Conservation (phyloP, 2,113 vertebrate genomes). For the Terrapene triunguis region DNA sequence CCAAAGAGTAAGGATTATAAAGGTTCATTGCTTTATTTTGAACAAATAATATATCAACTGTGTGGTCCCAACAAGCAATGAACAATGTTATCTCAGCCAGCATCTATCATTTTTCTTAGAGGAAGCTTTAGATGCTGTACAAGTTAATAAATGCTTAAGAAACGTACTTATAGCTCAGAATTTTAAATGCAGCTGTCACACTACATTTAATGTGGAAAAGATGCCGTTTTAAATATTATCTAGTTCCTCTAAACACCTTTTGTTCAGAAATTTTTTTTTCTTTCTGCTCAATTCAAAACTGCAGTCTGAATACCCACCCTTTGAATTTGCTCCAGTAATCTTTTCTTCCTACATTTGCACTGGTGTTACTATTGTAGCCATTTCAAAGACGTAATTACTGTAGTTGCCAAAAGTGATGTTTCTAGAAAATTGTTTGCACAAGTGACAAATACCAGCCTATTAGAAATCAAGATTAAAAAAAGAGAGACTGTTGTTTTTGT, state of each 20-base stretch:
- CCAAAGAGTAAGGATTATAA: not conserved
- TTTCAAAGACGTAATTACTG: slow-evolving; percentile 64
- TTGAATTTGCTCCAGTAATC: slow-evolving; percentile 77
- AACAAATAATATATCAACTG: not conserved
- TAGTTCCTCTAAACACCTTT: slow-evolving; percentile 68
- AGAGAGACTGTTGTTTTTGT: slow-evolving; percentile 36
- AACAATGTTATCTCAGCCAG: not conserved
- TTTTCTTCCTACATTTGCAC: slow-evolving; percentile 69
- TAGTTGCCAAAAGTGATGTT: slow-evolving; percentile 63
- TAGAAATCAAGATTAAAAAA: slow-evolving; percentile 68
- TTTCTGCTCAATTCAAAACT: slow-evolving; percentile 72
- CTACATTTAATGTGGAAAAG: slow-evolving; percentile 74
- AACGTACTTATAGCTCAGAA: slow-evolving; percentile 54
- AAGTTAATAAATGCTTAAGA: slow-evolving; percentile 62
- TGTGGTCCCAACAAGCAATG: not conserved
- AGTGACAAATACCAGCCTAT: slow-evolving; percentile 64
- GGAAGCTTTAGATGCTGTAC: slow-evolving; percentile 45
- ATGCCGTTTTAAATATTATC: slow-evolving; percentile 76
- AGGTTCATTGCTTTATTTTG: not conserved
- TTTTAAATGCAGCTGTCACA: slow-evolving; percentile 74
- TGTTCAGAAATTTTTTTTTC: slow-evolving; percentile 71
- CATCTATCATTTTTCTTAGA: not conserved
- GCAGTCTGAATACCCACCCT: slow-evolving; percentile 76
- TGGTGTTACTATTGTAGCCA: slow-evolving; percentile 64
- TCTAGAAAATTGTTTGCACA: slow-evolving; percentile 71